A percentile compares a stretch with the other conserved stretches of the same genome.
Conservation (phyloP, 2,888 invertebrate genomes). For the Xylota segnis region DNA sequence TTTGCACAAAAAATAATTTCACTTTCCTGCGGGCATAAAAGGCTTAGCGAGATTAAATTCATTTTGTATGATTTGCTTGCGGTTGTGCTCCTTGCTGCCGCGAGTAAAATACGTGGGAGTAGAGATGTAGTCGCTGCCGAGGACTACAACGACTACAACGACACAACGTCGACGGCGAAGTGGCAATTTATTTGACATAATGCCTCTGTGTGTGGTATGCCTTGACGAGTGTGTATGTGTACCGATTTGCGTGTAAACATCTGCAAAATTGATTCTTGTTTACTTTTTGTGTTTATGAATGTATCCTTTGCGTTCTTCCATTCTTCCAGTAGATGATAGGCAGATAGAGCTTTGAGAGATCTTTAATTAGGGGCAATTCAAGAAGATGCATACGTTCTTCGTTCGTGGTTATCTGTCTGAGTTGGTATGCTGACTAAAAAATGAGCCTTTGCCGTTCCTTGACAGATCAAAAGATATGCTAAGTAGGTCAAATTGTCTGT, state of each 20-base stretch:
- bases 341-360: conserved; percentile 19
- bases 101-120: conserved; percentile 46
- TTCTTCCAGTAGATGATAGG: background rate
- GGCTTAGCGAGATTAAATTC: conserved; percentile 72
- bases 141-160: conserved; percentile 15
- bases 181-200: conserved; percentile 55
- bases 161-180: conserved; percentile 27
- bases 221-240: background rate
- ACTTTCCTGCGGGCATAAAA: conserved; percentile 65
- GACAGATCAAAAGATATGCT: conserved; percentile 44
- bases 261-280: conserved; percentile 55
- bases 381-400: conserved; percentile 6
- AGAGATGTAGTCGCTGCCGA: conserved; percentile 15
- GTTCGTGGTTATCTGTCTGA: conserved; percentile 11
- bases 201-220: conserved; percentile 4
- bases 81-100: conserved; percentile 46
- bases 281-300: conserved; percentile 11
- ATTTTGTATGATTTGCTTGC: conserved; percentile 68
- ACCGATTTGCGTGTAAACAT: conserved; percentile 34
- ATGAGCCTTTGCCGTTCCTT: background rate
- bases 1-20: conserved; percentile 65
- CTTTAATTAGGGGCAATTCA: conserved; percentile 47
- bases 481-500: conserved; percentile 65
- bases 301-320: background rate
- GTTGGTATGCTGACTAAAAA: conserved; percentile 21